Conservation (phyloP, 2,888 invertebrate genomes). For the Invenusta paracnida region DNA sequence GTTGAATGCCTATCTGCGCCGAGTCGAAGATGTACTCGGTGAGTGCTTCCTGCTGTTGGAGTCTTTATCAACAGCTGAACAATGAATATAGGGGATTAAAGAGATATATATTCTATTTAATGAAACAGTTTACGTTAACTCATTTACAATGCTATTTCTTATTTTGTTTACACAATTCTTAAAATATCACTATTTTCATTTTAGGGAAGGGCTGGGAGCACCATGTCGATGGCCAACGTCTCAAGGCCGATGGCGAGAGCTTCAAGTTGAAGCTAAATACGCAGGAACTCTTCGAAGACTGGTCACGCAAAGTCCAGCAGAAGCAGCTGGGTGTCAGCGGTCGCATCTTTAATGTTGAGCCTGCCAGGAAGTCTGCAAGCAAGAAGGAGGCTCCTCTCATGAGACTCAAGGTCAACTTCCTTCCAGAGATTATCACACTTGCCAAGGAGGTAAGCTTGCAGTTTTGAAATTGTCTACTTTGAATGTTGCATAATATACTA, state of each 20-base stretch:
- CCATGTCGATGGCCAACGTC: slow-evolving; percentile 92
- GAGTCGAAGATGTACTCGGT: slow-evolving; percentile 96
- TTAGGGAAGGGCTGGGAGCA: slow-evolving; percentile 89
- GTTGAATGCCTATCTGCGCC: slow-evolving; percentile 84
- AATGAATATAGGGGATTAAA: too few relatives aligned
- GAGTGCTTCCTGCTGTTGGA: too few relatives aligned
- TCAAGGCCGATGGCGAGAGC: slow-evolving; percentile 91
- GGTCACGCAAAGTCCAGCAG: slow-evolving; percentile 78
- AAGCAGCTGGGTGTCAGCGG: slow-evolving; percentile 88
- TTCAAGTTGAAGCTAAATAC: slow-evolving; percentile 92
- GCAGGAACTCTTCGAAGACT: slow-evolving; percentile 93
- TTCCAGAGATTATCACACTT: slow-evolving; percentile 93
- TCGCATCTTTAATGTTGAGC: slow-evolving; percentile 85
- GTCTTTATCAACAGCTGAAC: too few relatives aligned
- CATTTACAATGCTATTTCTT: too few relatives aligned
- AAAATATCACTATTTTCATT: not conserved
- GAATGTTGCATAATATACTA: not conserved
- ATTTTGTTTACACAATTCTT: not conserved
- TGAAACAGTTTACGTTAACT: too few relatives aligned
- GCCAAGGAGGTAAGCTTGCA: slow-evolving; percentile 81
- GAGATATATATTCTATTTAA: too few relatives aligned
- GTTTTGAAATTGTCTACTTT: too few relatives aligned
- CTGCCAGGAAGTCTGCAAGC: slow-evolving; percentile 52
- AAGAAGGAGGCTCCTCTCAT: slow-evolving; percentile 49
- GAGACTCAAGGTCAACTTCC: slow-evolving; percentile 77